Percentiles rank a stretch among this genome's conserved stretches.
phyloP scores from a whole-genome alignment of 2,888 invertebrate species.

The Drosophila anomelani region DNA sequence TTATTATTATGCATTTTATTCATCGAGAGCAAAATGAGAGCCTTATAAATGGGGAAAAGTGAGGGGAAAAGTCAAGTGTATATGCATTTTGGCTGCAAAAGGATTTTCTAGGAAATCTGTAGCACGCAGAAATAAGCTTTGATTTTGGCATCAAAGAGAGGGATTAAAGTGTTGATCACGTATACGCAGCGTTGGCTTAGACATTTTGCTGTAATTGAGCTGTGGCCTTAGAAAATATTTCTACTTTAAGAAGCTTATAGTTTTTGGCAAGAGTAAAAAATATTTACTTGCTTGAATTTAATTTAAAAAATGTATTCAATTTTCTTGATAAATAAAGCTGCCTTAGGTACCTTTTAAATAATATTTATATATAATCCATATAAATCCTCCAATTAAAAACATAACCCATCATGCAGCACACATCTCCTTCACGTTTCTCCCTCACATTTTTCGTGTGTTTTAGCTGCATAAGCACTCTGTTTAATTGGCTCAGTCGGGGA shows the following conservation, averaged over 20 bases:
- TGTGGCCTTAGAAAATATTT: not conserved
- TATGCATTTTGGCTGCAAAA: not conserved
- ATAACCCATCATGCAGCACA: slow-evolving; percentile 5
- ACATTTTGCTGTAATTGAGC: not conserved
- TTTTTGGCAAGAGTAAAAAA: not conserved
- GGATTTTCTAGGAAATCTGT: not conserved
- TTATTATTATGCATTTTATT: slow-evolving; percentile 13
- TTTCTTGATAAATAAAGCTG: too few relatives aligned
- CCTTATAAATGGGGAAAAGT: not conserved
- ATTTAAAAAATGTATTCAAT: too few relatives aligned
- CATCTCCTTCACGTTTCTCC: not conserved
- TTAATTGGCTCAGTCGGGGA: slow-evolving; percentile 11
- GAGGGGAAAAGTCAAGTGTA: not conserved
- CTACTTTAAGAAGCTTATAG: not conserved
- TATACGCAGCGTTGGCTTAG: slow-evolving; percentile 5
- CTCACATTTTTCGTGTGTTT: not conserved
- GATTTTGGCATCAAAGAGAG: not conserved
- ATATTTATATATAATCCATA: too few relatives aligned
- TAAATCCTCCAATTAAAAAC: slow-evolving; percentile 8
- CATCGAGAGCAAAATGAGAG: not conserved
- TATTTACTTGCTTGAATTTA: not conserved
- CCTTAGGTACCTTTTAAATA: too few relatives aligned
- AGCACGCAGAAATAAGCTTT: not conserved
- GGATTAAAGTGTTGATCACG: slow-evolving; percentile 1
- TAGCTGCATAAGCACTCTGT: slow-evolving; percentile 24